Evolutionary conservation across 1,140 invertebrate species (phyloP).

Genomic region (Drosophila leontia): DNA sequence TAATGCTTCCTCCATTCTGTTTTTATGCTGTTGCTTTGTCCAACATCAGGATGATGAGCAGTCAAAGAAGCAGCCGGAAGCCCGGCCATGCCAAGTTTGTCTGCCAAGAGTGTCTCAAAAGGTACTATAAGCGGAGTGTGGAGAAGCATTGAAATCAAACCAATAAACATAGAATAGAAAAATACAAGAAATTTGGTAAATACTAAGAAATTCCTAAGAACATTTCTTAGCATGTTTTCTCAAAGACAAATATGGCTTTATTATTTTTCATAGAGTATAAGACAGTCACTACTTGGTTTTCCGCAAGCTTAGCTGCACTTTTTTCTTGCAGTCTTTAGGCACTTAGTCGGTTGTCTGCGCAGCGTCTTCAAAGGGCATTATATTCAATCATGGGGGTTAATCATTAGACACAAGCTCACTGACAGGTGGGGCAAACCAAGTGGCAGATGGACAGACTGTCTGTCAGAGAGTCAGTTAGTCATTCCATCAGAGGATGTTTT

Average conservation of each 20-base stretch:
- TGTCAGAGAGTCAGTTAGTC: slow-evolving; percentile 29
- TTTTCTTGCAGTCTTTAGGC: slow-evolving; percentile 33
- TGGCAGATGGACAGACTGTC: slow-evolving; percentile 24
- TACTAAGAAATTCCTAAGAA: neutral
- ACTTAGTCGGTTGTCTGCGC: slow-evolving; percentile 55
- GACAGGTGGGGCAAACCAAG: slow-evolving; percentile 20
- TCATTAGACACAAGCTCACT: slow-evolving; percentile 54
- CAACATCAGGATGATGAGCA: slow-evolving; percentile 63
- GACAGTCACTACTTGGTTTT: neutral
- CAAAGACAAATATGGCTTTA: neutral
- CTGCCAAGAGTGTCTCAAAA: slow-evolving; percentile 15
- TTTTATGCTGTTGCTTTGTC: slow-evolving; percentile 41
- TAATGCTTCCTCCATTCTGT: slow-evolving; percentile 54
- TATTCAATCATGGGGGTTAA: slow-evolving; percentile 71
- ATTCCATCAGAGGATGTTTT: slow-evolving; percentile 29
- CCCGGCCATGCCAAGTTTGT: slow-evolving; percentile 56
- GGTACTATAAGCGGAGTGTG: slow-evolving; percentile 30
- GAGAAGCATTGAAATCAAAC: slow-evolving; percentile 8
- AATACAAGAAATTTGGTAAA: neutral
- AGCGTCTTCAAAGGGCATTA: slow-evolving; percentile 60
- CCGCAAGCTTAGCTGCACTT: slow-evolving; percentile 36
- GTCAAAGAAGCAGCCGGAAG: slow-evolving; percentile 47
- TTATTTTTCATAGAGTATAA: slow-evolving; percentile 27
- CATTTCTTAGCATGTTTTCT: neutral
- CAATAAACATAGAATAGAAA: neutral